Evolutionary conservation across 2,888 invertebrate species (phyloP), one percentile per base, ranked within the genome.

Genomic region (Trichopoda pennipes): DNA sequence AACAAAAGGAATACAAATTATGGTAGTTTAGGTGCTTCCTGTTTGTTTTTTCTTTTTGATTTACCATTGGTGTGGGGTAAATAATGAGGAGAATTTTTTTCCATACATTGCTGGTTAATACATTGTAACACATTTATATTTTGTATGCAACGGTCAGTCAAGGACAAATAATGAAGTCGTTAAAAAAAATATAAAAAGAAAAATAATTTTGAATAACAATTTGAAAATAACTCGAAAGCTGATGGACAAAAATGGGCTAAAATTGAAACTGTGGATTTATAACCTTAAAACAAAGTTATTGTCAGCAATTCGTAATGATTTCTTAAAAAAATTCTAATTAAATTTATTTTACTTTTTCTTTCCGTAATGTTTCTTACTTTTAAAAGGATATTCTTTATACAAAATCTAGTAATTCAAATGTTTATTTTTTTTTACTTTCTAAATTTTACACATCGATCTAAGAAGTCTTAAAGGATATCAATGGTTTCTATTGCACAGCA

Each of bases 61-160:
- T 58, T 28, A 21, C 49, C 58, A 58, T 85, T 88, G 90, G 91
- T 90, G 90, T 90, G 90, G 91, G 81, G 87, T 86, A 86, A 89
- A 90, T 90, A 90, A 90, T 90, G 90, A 90, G 89, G 90, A 90
- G 89, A 88, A 88, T 89, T 89, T 90, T 88, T 90, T 89, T 91
- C 88, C 88, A 88, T 88, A 87, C 89, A 90, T 90, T 90, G 87
- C 89, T 90, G 89, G 86, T 88, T 80, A 77, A 80, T 72, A 79
- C 82, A 82, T 82, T 82, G 82, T 82, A 82, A 79, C 42, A 85
- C 85, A 88, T 85, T 76, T 68, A 58, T 53, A 84, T 83, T 79
- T 44, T 70, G 74, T 58, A 64, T 55, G 35, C 51, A 53, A 80
- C 75, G 83, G 88, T 89, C 89, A 88, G 89, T 88, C 88, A 89